A percentile compares a stretch with the other conserved stretches of the same genome.
These are phyloP conservation scores for Limnodromus scolopaceus DNA, from an alignment of 2,797 vertebrate species.

Conservation along the genomic window DNA sequence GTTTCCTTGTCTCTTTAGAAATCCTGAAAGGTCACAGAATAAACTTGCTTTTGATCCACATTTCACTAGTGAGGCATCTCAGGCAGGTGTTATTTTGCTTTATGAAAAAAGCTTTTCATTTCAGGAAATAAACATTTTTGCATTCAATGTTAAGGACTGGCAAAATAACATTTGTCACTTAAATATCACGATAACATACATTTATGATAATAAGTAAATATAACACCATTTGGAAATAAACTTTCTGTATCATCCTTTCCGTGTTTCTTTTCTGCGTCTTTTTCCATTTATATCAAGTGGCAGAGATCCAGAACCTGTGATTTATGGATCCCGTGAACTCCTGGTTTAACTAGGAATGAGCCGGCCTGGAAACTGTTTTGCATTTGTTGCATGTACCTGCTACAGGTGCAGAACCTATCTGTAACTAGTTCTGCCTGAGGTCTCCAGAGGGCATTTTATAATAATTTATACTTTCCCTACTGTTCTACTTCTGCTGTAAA, in stretches of 20 bases:
- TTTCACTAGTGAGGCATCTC: neutral
- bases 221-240: neutral
- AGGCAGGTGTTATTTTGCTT: neutral
- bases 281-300: neutral
- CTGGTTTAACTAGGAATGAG: neutral
- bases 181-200: neutral
- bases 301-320: neutral
- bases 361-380: neutral
- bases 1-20: neutral
- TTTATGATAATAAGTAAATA: neutral
- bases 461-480: conserved; percentile 36
- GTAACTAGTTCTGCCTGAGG: neutral
- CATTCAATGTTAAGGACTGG: neutral
- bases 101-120: neutral
- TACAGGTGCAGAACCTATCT: conserved; percentile 16
- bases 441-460: conserved; percentile 11
- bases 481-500: conserved; percentile 29
- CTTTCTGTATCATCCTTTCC: neutral
- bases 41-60: neutral
- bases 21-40: neutral
- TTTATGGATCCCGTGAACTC: conserved; percentile 1
- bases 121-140: neutral
- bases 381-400: conserved; percentile 19
- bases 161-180: neutral
- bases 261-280: neutral